Percentiles rank a stretch among this genome's conserved stretches.
These are phyloP conservation scores for Cacatua alba DNA, from an alignment of 2,113 vertebrate species.

Conservation along the genomic window DNA sequence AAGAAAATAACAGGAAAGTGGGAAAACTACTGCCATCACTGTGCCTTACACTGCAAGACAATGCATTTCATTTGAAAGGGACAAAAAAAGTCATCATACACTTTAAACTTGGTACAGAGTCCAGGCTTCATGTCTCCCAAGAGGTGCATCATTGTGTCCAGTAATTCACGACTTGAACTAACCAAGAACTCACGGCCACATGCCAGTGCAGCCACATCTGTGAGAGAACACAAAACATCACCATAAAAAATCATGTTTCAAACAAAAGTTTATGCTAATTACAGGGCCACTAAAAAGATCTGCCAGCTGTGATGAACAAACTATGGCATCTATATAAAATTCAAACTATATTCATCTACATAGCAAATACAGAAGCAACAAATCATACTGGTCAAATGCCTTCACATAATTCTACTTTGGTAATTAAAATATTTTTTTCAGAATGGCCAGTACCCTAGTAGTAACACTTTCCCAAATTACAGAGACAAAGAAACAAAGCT, in stretches of 20 bases:
- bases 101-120: slow-evolving; percentile 89
- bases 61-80: background rate
- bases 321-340: background rate
- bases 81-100: slow-evolving; percentile 74
- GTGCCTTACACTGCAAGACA: background rate
- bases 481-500: background rate
- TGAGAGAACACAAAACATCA: slow-evolving; percentile 17
- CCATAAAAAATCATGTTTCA: background rate
- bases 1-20: background rate
- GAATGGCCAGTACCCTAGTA: background rate
- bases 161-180: slow-evolving; percentile 76
- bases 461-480: background rate
- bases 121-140: slow-evolving; percentile 85
- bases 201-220: slow-evolving; percentile 89
- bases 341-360: background rate
- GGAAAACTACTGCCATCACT: background rate
- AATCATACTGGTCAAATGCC: background rate
- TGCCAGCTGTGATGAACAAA: background rate
- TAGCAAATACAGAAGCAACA: background rate
- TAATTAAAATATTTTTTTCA: background rate
- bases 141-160: slow-evolving; percentile 88
- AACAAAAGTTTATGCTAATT: background rate
- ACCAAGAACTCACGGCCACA: slow-evolving; percentile 91
- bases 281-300: background rate
- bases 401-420: background rate